phyloP scores from a whole-genome alignment of 2,888 invertebrate genomes.

The Pterostichus niger region DNA sequence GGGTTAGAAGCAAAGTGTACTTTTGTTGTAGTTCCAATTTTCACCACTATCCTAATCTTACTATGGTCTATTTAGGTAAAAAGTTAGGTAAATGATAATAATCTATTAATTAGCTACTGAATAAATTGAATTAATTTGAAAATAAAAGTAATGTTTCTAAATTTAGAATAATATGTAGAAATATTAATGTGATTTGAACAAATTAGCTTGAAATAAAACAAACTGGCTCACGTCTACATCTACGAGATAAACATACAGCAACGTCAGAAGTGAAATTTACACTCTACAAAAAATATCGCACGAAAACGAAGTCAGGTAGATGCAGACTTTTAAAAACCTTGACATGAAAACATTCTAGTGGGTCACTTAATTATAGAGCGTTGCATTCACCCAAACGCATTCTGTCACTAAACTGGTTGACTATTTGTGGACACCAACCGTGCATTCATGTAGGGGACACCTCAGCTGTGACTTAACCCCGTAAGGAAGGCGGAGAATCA shows the following conservation, averaged over 20 bases:
- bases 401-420: constrained; percentile 20
- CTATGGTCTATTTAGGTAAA: too few species aligned
- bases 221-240: too few species aligned
- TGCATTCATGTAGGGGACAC: background rate
- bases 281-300: constrained; percentile 41
- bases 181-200: too few species aligned
- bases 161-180: too few species aligned
- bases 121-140: too few species aligned
- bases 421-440: constrained; percentile 2
- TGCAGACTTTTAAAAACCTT: constrained; percentile 66
- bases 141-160: too few species aligned
- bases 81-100: too few species aligned
- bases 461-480: background rate
- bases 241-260: background rate
- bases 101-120: too few species aligned
- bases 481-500: constrained; percentile 12
- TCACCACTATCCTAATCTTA: too few species aligned
- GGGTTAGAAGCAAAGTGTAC: too few species aligned
- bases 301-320: constrained; percentile 45
- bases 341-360: constrained; percentile 65
- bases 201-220: too few species aligned
- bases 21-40: too few species aligned
- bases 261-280: constrained; percentile 50
- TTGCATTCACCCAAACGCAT: constrained; percentile 46
- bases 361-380: constrained; percentile 63